These are phyloP conservation scores for Caenorhabditis uteleia DNA, from an alignment of 2,888 invertebrate species.

Conservation along the genomic window DNA sequence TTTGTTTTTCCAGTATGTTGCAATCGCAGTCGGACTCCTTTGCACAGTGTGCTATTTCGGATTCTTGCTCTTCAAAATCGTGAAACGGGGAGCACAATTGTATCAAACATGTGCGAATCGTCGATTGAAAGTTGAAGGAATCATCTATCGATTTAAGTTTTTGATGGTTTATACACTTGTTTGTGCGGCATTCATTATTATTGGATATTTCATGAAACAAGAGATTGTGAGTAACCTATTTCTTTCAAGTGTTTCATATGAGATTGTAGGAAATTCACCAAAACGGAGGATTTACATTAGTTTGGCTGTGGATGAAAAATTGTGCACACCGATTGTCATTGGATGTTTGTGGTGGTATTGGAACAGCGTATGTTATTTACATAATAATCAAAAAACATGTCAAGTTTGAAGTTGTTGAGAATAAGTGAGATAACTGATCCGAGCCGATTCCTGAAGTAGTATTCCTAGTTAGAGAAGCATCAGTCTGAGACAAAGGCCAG, in stretches of 20 bases:
- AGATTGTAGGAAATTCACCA: constrained; percentile 86
- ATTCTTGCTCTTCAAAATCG: constrained; percentile 91
- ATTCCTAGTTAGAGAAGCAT: too few species aligned
- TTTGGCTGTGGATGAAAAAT: constrained; percentile 92
- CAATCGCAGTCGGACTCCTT: constrained; percentile 88
- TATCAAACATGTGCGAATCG: constrained; percentile 86
- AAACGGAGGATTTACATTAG: constrained; percentile 97
- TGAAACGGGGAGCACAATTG: constrained; percentile 84
- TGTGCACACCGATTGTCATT: constrained; percentile 79
- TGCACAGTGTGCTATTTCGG: constrained; percentile 90
- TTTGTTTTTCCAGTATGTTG: constrained; percentile 76
- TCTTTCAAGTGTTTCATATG: too few species aligned
- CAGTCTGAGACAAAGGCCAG: too few species aligned
- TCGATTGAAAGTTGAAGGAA: constrained; percentile 81
- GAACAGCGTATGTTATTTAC: too few species aligned
- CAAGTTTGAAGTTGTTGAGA: too few species aligned
- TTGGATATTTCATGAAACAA: constrained; percentile 85
- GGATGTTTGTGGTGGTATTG: constrained; percentile 50
- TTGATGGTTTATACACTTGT: constrained; percentile 91
- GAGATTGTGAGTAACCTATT: too few species aligned
- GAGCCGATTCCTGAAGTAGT: too few species aligned
- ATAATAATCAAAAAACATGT: too few species aligned
- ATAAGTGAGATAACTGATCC: too few species aligned
- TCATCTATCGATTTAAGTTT: constrained; percentile 97
- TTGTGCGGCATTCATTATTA: constrained; percentile 90